Evolutionary conservation across 1,140 invertebrate species (phyloP), one percentile per base, ranked within the genome.

Genomic region (Atopsyche davidsoni): DNA sequence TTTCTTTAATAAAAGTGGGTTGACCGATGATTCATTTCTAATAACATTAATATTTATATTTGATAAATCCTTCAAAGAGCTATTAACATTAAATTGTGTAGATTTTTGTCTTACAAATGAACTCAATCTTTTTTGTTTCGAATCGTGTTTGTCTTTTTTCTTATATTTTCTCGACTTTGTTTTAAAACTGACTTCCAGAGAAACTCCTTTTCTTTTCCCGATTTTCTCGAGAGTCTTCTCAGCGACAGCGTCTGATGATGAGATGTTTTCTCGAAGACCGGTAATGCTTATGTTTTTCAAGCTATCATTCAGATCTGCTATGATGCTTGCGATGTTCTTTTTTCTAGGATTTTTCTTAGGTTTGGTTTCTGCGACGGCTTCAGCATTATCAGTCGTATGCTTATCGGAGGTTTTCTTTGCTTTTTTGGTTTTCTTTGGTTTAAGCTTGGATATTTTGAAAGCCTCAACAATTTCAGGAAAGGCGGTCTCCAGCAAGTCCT

Each of bases 401-500:
- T 11, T 46, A n/a, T 22, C 21, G 19, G 42, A 44, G 28, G 34
- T 51, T 40, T 46, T 57, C 10, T 55, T 54, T 24, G 31, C 24
- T 1, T 23, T 23, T 60, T 59, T 55, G 16, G 24, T 50, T 41
- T 51, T 58, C 19, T 34, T 39, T 6, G 16, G 10, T 17, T 19
- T 17, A 11, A 51, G 51, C 4, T 54, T 55, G 18, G 16, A 46
- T 17, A n/a, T 13, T 22, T 40, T n/a, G 53, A 48, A 58, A 13
- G 23, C 10, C 21, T 56, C 36, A 11, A 83, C 83, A 55, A 86
- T 58, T 28, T 77, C 65, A 58, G 76, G 85, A 80, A 85, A 86
- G 62, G 77, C 84, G 64, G 68, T 62, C 35, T 74, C 65, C 53
- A 90, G 72, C 18, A 80, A 59, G 41, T 76, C 65, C 65, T 85